phyloP scores from a whole-genome alignment of 2,797 vertebrate species.

The Coreius guichenoti region DNA sequence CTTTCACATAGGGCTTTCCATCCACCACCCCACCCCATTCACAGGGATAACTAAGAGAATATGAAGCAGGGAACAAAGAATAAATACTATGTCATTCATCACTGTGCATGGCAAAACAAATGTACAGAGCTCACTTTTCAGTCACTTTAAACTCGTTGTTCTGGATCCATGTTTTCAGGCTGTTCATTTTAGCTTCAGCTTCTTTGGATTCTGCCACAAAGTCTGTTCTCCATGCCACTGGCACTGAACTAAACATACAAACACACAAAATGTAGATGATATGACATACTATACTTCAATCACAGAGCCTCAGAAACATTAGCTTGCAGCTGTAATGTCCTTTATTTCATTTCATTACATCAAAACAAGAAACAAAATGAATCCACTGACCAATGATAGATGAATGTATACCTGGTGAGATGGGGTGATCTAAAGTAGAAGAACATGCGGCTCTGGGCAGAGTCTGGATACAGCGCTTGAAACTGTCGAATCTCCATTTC shows the following conservation, averaged over 20 bases:
- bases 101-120: neutral
- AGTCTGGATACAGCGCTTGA: constrained; percentile 70
- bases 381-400: neutral
- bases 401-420: constrained; percentile 73
- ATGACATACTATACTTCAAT: neutral
- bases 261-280: neutral
- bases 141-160: constrained; percentile 70
- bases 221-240: constrained; percentile 82
- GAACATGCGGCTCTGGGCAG: constrained; percentile 72
- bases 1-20: constrained; percentile 79
- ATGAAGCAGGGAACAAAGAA: neutral
- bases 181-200: constrained; percentile 74
- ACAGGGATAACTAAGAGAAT: constrained; percentile 77
- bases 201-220: constrained; percentile 85
- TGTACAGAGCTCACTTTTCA: constrained; percentile 72
- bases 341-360: neutral
- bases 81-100: neutral
- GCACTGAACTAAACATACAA: constrained; percentile 79
- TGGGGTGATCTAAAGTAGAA: constrained; percentile 84
- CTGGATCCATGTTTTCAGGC: constrained; percentile 78
- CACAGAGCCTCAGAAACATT: neutral
- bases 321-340: neutral
- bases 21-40: constrained; percentile 83
- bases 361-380: neutral
- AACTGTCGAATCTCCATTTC: constrained; percentile 91